Conservation (phyloP, 2,113 vertebrate genomes). For the Jacana jacana region DNA sequence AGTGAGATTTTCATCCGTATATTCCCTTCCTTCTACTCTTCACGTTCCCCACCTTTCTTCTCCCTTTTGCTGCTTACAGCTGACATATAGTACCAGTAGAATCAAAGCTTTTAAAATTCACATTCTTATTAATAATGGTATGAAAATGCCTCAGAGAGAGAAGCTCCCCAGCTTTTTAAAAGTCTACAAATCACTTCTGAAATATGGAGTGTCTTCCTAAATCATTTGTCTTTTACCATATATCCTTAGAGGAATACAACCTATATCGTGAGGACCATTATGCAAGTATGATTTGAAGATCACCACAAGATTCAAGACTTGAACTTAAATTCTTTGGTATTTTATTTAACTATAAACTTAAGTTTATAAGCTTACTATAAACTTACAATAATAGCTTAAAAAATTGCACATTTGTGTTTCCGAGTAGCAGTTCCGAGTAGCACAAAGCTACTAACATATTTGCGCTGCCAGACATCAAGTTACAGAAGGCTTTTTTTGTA, state of each 20-base stretch:
- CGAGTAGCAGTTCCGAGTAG: no score
- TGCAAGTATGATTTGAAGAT: not conserved
- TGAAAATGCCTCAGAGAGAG: not conserved
- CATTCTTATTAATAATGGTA: not conserved
- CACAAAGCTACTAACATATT: not conserved
- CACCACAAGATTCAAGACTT: not conserved
- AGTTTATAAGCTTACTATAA: no score
- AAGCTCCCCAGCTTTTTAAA: not conserved
- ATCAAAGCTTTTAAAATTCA: not conserved
- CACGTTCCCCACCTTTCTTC: not conserved
- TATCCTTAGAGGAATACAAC: not conserved
- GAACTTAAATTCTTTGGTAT: not conserved
- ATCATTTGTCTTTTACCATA: not conserved
- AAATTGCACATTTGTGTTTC: not conserved
- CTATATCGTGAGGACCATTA: not conserved
- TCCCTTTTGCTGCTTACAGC: not conserved
- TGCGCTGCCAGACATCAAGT: not conserved
- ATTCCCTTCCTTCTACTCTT: not conserved
- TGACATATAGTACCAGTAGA: not conserved
- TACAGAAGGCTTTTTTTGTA: not conserved
- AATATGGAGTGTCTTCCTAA: not conserved
- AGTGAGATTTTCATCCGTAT: not conserved
- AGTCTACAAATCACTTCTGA: not conserved
- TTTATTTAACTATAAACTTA: not conserved
- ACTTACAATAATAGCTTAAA: not conserved